Evolutionary conservation across 1,140 invertebrate species (phyloP).

Genomic region (Drosophila albomicans): DNA sequence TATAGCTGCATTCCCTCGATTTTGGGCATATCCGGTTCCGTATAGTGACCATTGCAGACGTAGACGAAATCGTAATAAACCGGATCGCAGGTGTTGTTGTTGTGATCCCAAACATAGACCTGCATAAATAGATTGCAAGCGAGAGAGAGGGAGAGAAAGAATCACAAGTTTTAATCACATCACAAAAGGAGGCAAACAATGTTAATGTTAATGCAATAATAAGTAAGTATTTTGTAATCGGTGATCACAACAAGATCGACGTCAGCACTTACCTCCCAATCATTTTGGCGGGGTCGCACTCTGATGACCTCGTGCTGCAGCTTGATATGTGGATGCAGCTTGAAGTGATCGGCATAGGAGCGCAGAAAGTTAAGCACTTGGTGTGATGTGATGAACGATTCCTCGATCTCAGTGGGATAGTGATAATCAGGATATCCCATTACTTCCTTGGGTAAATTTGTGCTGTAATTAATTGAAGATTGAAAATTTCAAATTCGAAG

Average conservation of each 20-base stretch:
- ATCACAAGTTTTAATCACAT: background rate
- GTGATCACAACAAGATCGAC: conserved; percentile 14
- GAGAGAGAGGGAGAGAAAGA: too few species aligned
- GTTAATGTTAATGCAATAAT: background rate
- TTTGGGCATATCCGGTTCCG: conserved; percentile 88
- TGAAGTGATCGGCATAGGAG: conserved; percentile 90
- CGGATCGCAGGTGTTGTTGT: conserved; percentile 85
- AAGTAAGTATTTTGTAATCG: conserved; percentile 10
- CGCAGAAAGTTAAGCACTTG: conserved; percentile 94
- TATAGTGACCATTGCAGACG: conserved; percentile 94
- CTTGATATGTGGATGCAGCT: conserved; percentile 69
- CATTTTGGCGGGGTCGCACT: conserved; percentile 71
- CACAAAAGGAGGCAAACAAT: too few species aligned
- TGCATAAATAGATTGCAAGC: conserved; percentile 15
- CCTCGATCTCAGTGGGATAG: conserved; percentile 87
- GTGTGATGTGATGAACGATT: conserved; percentile 92
- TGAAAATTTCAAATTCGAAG: background rate
- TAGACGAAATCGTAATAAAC: conserved; percentile 92
- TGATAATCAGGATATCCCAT: conserved; percentile 96
- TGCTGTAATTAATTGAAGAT: conserved; percentile 86
- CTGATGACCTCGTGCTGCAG: conserved; percentile 83
- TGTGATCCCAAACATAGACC: conserved; percentile 86
- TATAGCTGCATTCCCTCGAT: conserved; percentile 89
- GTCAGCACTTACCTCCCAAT: conserved; percentile 82
- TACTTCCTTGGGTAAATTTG: conserved; percentile 95